These are phyloP conservation scores for Machimus rusticus DNA, from an alignment of 2,888 invertebrate genomes.

Conservation along the genomic window DNA sequence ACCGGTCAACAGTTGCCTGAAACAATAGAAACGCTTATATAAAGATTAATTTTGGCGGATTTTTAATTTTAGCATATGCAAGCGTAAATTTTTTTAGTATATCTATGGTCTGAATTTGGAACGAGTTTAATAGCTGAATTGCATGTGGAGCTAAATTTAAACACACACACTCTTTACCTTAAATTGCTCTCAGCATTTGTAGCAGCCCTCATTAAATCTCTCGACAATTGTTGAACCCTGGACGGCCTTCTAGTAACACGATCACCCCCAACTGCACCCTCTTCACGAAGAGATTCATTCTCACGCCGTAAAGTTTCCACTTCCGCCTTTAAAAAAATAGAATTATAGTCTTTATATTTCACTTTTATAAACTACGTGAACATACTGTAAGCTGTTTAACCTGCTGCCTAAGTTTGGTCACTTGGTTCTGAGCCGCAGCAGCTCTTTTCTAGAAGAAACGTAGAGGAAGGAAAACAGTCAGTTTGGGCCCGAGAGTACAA, in stretches of 20 bases:
- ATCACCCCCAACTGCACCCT: constrained; percentile 63
- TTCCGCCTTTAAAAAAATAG: constrained; percentile 62
- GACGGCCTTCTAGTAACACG: constrained; percentile 59
- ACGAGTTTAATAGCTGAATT: too few relatives aligned
- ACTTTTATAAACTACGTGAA: constrained; percentile 34
- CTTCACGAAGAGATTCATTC: constrained; percentile 65
- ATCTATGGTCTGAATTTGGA: too few relatives aligned
- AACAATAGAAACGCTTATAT: constrained; percentile 31
- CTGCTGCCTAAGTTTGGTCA: constrained; percentile 73
- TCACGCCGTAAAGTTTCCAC: constrained; percentile 65
- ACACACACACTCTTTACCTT: constrained; percentile 61
- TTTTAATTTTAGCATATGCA: not conserved
- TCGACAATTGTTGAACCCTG: constrained; percentile 66
- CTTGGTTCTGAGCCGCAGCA: constrained; percentile 69
- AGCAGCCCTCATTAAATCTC: constrained; percentile 70
- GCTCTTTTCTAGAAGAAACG: constrained; percentile 66
- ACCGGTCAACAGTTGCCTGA: constrained; percentile 72
- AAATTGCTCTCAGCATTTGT: constrained; percentile 72
- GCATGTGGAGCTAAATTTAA: too few relatives aligned
- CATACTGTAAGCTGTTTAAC: constrained; percentile 73
- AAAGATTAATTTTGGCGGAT: not conserved
- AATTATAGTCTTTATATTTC: not conserved
- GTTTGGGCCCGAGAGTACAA: not conserved
- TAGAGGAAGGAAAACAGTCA: not conserved
- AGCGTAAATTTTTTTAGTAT: too few relatives aligned